phyloP scores from a whole-genome alignment of 2,888 invertebrate species.

The Auanema freiburgensis region DNA sequence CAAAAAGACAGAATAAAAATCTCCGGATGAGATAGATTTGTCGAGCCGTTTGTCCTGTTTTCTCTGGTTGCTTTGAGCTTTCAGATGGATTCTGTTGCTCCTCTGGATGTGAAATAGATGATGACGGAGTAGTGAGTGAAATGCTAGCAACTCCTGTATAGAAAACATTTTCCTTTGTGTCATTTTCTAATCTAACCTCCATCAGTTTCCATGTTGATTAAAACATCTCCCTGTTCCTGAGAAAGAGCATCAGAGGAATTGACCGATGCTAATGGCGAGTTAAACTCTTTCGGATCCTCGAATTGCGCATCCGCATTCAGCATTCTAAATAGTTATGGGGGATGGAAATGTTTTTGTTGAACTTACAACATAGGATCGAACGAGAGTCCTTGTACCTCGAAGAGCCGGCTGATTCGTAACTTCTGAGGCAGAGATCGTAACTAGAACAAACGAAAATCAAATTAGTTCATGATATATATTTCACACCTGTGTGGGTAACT shows the following conservation, averaged over 20 bases:
- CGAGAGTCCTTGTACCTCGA: conserved; percentile 48
- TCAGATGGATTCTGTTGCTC: too few relatives aligned
- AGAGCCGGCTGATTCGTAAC: conserved; percentile 18
- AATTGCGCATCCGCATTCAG: background rate
- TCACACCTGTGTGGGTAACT: conserved; percentile 32
- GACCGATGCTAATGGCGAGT: conserved; percentile 18
- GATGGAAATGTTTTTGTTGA: background rate
- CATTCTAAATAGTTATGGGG: conserved; percentile 6
- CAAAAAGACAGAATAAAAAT: conserved; percentile 25
- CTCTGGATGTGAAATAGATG: too few relatives aligned
- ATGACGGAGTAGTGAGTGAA: background rate
- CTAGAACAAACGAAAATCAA: background rate
- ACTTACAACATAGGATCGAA: conserved; percentile 58
- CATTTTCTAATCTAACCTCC: background rate
- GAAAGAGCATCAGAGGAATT: conserved; percentile 2
- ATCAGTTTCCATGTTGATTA: background rate
- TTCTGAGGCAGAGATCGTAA: background rate
- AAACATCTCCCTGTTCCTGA: conserved; percentile 1
- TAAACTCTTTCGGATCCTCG: conserved; percentile 12
- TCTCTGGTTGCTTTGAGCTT: too few relatives aligned
- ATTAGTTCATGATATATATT: background rate
- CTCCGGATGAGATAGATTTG: conserved; percentile 42
- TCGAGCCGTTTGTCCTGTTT: background rate
- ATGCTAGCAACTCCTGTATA: background rate
- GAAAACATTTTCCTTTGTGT: background rate